Base-by-base conservation (phyloP, 2,888 invertebrate species). In the Embidobia sp. region DNA sequence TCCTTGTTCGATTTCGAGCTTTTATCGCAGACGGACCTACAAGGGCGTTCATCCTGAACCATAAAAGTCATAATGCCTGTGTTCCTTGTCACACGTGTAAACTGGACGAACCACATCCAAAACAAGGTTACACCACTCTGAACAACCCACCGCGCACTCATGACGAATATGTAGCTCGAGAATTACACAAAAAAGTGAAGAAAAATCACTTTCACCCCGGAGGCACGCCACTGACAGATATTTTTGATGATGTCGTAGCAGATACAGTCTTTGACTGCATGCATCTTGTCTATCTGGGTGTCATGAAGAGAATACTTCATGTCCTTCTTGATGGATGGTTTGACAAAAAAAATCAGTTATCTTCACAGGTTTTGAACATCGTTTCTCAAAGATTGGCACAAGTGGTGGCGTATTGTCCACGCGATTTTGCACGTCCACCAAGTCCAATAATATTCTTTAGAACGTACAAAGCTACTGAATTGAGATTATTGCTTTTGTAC, bases 391-490 rank as follows among this genome's bases (percentile, higher is more conserved):
- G 55, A 27, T 13, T 66, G 5, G 3, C 10, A 6, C 3, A 7
- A 4, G 1, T 64, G 3, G 22, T 3, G 2, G 22, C 27, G 15
- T 53, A 22, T 26, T 53, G 53, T 22, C 22, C 22, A 22, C 6
- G 6, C 22, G 3, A 6, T 22, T 69, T 69, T 42, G 48, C 69
- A 22, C 48, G 49, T 1, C 6, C 3, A 5, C 40, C 57, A 26
- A 31, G 10, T 11, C 0, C 48, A 3, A 11, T 69, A n/a, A 27
- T 3, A 3, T 57, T 31, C 13, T 69, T 59, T n/a, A 69, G 42
- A 19, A 80, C 78, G 40, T 84, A 69, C 40, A 84, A 84, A 49
- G 83, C 82, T 7, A 84, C 84, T 7, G 82, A 85, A 48, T 76
- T 80, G 22, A 66, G 83, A 37, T 69, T 77, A 31, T 66, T 83